Conservation (phyloP, 2,797 vertebrate genomes). For the Gobio occitaniae region DNA sequence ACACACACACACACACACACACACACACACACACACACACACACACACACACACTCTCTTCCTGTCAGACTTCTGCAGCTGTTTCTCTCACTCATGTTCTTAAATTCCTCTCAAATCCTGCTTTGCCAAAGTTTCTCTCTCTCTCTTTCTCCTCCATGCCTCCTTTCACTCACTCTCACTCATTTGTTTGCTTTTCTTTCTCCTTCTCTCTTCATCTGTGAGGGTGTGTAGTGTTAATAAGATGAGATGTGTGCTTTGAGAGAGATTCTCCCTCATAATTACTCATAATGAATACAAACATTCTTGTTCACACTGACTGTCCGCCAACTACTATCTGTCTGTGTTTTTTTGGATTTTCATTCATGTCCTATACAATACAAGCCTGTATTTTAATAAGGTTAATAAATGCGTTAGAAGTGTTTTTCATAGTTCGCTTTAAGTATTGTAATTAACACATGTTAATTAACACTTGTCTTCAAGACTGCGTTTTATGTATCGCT, state of each 20-base stretch:
- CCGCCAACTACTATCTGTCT: not conserved
- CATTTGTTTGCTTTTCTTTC: conserved; percentile 22
- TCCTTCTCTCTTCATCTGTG: conserved; percentile 16
- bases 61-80: conserved; percentile 57
- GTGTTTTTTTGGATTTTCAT: not conserved
- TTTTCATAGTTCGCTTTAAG: too few relatives aligned
- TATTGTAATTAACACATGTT: too few relatives aligned
- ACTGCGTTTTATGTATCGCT: too few relatives aligned
- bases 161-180: conserved; percentile 17
- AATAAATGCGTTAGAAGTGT: not conserved
- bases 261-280: not conserved
- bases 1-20: too few relatives aligned
- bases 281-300: not conserved
- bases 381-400: not conserved
- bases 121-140: conserved; percentile 36
- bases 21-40: too few relatives aligned
- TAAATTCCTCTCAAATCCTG: conserved; percentile 49
- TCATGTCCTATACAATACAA: not conserved
- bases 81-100: conserved; percentile 49
- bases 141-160: conserved; percentile 1
- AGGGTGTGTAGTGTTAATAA: not conserved
- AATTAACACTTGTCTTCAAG: too few relatives aligned
- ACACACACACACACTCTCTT: not conserved
- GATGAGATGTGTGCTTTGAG: not conserved
- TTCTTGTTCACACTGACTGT: not conserved